Base-by-base conservation (phyloP, 2,888 invertebrate species). In the Netelia virgata region DNA sequence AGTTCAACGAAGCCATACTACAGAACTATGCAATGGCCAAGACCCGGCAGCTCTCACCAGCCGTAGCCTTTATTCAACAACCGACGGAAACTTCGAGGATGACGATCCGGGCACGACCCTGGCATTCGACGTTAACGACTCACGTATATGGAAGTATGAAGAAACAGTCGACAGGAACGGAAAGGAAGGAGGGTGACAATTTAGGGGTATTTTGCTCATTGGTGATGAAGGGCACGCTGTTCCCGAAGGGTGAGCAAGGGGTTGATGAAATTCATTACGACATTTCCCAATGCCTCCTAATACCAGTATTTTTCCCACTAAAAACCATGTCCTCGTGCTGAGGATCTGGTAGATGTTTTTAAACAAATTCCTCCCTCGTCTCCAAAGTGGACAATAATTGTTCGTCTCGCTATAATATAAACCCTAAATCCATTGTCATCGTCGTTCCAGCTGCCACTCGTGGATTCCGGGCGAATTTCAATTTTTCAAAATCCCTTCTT, bases 1-100 rank as follows among this genome's bases (percentile, higher is more conserved):
- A 70, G 70, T 78, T 79, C 69, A 57, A 64, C 57, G 78, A 79
- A 75, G 83, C 83, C 78, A 63, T 79, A 69, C 53, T 8, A 50
- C 43, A 73, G 69, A 43, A 43, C 43, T 41, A 59, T 61, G 63
- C 69, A 73, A 69, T 74, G 74, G 36, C 83, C 73, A 53, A 74
- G 78, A 78, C 73, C 72, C 50, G 2, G 69, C 55, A 72, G 66
- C 41, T 28, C 61, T 70, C 63, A 43, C 47, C 76, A 23, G 20
- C 3, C 36, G 57, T 68, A 68, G 69, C 61, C 77, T 47, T 69
- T 59, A 47, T 50, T 69, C 59, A 50, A 69, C 50, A 18, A 61
- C 63, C 36, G 59, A 18, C 69, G 43, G 53, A 69, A 63, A 63
- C 78, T 61, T 59, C 18, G 78, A 70, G 36, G 36, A 14, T 63